Percentiles rank a stretch among this genome's conserved stretches.
phyloP scores from a whole-genome alignment of 2,113 vertebrate genomes.

The Ondatra zibethicus region DNA sequence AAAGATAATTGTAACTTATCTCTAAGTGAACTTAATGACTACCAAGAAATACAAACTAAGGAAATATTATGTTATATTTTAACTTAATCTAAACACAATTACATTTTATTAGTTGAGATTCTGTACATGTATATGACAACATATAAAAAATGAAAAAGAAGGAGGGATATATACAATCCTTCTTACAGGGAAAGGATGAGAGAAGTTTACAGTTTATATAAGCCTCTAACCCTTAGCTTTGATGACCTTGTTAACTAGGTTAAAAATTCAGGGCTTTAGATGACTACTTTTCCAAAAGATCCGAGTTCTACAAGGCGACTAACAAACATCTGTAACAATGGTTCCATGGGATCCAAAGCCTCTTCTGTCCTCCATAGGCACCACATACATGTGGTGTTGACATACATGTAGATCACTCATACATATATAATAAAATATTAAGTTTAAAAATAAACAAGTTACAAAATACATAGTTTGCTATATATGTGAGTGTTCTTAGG shows the following conservation, averaged over 20 bases:
- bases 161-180: background rate
- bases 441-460: background rate
- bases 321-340: background rate
- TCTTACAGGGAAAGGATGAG: background rate
- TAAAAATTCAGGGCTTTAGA: background rate
- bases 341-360: background rate
- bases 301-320: background rate
- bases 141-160: background rate
- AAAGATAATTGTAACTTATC: background rate
- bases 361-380: background rate
- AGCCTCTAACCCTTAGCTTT: background rate
- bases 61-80: background rate
- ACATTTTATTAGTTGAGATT: background rate
- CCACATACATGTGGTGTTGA: background rate
- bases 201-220: background rate
- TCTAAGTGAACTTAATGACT: background rate
- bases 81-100: background rate
- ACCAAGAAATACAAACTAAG: background rate
- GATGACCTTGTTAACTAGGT: slow-evolving; percentile 16
- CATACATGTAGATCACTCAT: background rate
- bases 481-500: background rate
- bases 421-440: background rate
- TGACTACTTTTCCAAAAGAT: background rate
- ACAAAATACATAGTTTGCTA: background rate
- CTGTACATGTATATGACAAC: background rate